These are phyloP conservation scores for Agrypnia vestita DNA, from an alignment of 1,140 invertebrate genomes.

Conservation along the genomic window DNA sequence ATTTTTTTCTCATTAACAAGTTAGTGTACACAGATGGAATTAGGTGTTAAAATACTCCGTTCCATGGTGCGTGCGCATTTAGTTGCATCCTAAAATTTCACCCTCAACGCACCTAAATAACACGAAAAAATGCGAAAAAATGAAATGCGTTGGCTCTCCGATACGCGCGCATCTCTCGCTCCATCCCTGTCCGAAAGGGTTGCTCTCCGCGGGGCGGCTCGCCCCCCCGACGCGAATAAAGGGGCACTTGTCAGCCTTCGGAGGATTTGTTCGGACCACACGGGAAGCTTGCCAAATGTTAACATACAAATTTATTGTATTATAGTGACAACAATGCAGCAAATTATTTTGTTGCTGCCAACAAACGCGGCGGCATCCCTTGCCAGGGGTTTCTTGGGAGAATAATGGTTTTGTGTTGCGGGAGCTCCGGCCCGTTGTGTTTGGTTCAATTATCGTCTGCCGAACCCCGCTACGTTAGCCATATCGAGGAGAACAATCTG, in stretches of 20 bases:
- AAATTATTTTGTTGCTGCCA: conserved; percentile 55
- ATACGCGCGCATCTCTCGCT: background rate
- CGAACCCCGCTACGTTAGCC: background rate
- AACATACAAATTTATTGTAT: conserved; percentile 48
- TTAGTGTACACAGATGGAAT: too few relatives aligned
- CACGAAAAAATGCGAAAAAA: too few relatives aligned
- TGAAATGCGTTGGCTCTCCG: too few relatives aligned
- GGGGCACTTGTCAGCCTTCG: conserved; percentile 51
- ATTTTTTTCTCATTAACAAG: too few relatives aligned
- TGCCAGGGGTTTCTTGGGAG: background rate
- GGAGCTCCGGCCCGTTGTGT: conserved; percentile 1
- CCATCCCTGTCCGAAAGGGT: conserved; percentile 33
- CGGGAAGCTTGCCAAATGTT: conserved; percentile 45
- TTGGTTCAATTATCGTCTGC: background rate
- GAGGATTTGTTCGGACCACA: conserved; percentile 54
- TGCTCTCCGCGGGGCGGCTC: conserved; percentile 11
- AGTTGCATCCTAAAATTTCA: too few relatives aligned
- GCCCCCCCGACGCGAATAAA: conserved; percentile 44
- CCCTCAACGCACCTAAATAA: too few relatives aligned
- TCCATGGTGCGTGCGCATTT: too few relatives aligned
- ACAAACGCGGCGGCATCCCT: conserved; percentile 43
- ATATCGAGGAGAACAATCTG: background rate
- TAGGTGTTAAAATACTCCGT: too few relatives aligned
- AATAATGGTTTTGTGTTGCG: conserved; percentile 29
- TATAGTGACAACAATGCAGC: conserved; percentile 46